Evolutionary conservation across 1,140 invertebrate genomes (phyloP), one percentile per base, ranked within the genome.

Genomic region (Bombus sibiricus): DNA sequence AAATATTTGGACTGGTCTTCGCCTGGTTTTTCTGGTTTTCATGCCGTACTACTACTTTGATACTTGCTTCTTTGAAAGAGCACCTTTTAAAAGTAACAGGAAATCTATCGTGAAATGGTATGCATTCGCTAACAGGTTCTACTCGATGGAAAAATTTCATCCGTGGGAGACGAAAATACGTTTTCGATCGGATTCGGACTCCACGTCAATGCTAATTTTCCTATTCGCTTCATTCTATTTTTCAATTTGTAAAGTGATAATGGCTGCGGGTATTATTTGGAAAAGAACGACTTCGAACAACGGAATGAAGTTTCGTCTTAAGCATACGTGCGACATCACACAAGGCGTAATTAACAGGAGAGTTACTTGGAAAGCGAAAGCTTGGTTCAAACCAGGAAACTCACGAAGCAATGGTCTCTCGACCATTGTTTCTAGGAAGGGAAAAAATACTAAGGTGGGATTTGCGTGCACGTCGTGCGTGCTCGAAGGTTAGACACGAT

Each of bases 401-500:
- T 68, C 62, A 18, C 28, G 5, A 77, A 57, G 73, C 34, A 83
- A 57, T 47, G 18, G 47, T 77, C 74, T 57, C 57, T 47, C 43
- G 34, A 43, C 41, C 74, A 83, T 83, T 83, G 81, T 83, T 83
- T 77, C 81, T 64, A 37, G 34, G 34, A 53, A 69, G 53, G 25
- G 59, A 53, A 83, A 47, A 68, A 72, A 41, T 39, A 69, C 41
- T 66, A 77, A 83, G 64, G 25, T 13, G n/a, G 57, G 80, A 88
- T 84, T 84, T 69, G 39, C 57, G 83, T 62, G 86, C 43, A 82
- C 28, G 47, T 34, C 34, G 64, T 74, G 64, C 87, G 77, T 73
- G 86, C 73, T 88, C 43, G 28, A 73, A 87, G 75, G 86, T 83
- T 75, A 72, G 62, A 71, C 43, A n/a, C 32, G 64, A 78, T 84